phyloP scores from a whole-genome alignment of 2,888 invertebrate genomes.

The Chrysotoxum bicinctum region DNA sequence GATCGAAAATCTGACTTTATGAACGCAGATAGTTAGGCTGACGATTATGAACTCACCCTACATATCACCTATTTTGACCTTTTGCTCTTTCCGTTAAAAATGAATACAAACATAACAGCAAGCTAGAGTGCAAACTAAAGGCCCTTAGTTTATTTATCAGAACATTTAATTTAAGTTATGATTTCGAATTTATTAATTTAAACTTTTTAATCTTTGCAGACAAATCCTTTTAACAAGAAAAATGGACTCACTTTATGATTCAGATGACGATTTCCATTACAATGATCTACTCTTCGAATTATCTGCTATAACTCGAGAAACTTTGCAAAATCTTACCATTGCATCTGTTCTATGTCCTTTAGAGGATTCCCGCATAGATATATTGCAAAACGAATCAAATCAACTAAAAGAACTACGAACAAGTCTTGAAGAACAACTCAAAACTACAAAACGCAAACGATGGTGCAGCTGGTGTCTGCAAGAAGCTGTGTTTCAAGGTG shows the following conservation, averaged over 20 bases:
- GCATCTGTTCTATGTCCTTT: slow-evolving; percentile 29
- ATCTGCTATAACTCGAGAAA: slow-evolving; percentile 16
- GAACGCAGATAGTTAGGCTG: no score
- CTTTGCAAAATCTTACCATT: slow-evolving; percentile 15
- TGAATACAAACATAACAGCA: no score
- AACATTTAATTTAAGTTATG: no score
- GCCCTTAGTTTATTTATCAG: no score
- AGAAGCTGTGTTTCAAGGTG: slow-evolving; percentile 67
- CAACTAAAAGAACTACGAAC: slow-evolving; percentile 7
- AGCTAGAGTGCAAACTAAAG: no score
- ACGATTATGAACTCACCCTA: no score
- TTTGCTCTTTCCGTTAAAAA: no score
- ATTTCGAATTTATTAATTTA: no score
- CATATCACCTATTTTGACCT: no score
- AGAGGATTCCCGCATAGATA: slow-evolving; percentile 15
- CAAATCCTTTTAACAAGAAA: background rate
- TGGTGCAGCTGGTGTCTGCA: slow-evolving; percentile 75
- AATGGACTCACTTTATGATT: slow-evolving; percentile 35
- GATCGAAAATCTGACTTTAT: no score
- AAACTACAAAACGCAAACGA: slow-evolving; percentile 73
- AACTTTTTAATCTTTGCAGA: background rate
- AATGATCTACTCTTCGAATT: slow-evolving; percentile 24
- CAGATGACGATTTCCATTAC: slow-evolving; percentile 8
- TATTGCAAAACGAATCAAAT: slow-evolving; percentile 27
- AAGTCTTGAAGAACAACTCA: slow-evolving; percentile 56